Evolutionary conservation across 2,113 vertebrate genomes (phyloP).

Genomic region (Oreochromis spilurus): DNA sequence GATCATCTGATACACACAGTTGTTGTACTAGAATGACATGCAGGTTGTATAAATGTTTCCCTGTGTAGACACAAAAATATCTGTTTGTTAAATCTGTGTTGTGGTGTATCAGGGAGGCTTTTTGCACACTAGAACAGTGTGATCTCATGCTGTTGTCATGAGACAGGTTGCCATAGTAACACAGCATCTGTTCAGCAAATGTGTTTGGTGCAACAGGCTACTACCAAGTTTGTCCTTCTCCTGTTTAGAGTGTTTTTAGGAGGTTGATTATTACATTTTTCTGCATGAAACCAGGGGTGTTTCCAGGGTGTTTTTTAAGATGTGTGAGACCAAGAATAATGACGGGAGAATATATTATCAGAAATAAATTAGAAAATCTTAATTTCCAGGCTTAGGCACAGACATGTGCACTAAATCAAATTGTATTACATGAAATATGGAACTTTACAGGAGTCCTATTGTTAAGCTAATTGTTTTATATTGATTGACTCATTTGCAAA

Average conservation of each 20-base stretch:
- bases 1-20: background rate
- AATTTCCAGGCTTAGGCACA: fast-evolving
- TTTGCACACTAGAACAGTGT: background rate
- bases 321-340: fast-evolving
- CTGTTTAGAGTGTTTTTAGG: background rate
- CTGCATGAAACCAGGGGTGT: background rate
- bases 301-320: fast-evolving
- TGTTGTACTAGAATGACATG: fast-evolving
- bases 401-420: background rate
- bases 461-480: fast-evolving
- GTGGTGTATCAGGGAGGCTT: background rate
- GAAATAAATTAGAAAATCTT: background rate
- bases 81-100: background rate
- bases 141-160: background rate
- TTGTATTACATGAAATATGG: background rate
- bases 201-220: background rate
- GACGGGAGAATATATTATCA: fast-evolving
- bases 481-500: fast-evolving
- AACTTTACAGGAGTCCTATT: background rate
- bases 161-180: slow-evolving; percentile 9
- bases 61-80: background rate
- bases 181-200: background rate
- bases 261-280: background rate
- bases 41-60: background rate
- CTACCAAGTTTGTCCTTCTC: background rate